A percentile compares a stretch with the other conserved stretches of the same genome.
Evolutionary conservation across 92 coral and sea anemone species (phyloP).

Genomic region (Scolanthus callimorphus): DNA sequence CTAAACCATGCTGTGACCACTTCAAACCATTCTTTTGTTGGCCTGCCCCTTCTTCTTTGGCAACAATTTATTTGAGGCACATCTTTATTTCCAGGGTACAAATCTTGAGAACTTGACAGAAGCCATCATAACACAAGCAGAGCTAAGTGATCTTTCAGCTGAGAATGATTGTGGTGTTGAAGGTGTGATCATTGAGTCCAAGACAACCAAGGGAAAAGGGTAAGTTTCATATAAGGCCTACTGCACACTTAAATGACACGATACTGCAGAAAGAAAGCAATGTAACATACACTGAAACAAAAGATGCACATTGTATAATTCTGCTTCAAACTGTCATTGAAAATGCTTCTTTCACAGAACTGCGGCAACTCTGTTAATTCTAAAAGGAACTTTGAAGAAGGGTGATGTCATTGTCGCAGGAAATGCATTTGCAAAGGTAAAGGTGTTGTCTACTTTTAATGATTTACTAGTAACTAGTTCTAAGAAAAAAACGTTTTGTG

Average conservation of each 20-base stretch:
- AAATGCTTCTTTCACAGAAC: too few species aligned
- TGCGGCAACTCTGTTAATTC: slow-evolving; percentile 87
- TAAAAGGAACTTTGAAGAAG: slow-evolving; percentile 68
- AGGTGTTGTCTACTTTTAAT: too few species aligned
- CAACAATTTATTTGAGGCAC: too few species aligned
- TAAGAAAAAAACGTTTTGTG: too few species aligned
- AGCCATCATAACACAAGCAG: slow-evolving; percentile 82
- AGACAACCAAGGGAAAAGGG: slow-evolving; percentile 87
- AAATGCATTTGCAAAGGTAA: slow-evolving; percentile 82
- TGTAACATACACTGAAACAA: too few species aligned
- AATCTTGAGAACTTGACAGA: slow-evolving; percentile 80
- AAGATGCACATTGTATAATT: too few species aligned
- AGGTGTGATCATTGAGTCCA: slow-evolving; percentile 87
- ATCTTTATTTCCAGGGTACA: slow-evolving; percentile 45
- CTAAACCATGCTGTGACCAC: too few species aligned
- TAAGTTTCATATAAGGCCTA: slow-evolving; percentile 26
- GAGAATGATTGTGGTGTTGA: slow-evolving; percentile 56
- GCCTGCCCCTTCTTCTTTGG: too few species aligned
- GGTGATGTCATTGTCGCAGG: slow-evolving; percentile 83
- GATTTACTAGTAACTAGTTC: too few species aligned
- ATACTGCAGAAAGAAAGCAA: too few species aligned
- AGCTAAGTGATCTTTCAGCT: slow-evolving; percentile 68
- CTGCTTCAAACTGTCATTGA: too few species aligned
- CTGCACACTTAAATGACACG: background rate
- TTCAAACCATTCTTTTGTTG: too few species aligned